These are phyloP conservation scores for Ispidina picta DNA, from an alignment of 2,797 vertebrate species.

Conservation along the genomic window DNA sequence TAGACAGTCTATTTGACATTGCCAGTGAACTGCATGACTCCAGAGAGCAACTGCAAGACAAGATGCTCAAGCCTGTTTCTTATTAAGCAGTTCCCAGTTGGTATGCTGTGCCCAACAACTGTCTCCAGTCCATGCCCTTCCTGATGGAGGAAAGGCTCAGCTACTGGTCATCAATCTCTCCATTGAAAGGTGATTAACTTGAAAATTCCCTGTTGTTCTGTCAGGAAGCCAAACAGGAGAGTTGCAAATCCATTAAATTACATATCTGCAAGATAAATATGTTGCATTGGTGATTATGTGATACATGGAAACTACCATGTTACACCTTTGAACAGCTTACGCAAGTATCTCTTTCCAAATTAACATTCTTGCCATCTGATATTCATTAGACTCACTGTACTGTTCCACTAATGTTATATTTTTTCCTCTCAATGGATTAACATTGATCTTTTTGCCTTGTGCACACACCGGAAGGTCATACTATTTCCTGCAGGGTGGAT, in stretches of 20 bases:
- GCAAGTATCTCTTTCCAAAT: not conserved
- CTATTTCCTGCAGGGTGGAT: constrained; percentile 32
- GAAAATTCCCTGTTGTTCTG: constrained; percentile 27
- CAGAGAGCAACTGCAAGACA: not conserved
- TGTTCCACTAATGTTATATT: constrained; percentile 31
- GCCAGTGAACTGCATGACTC: not conserved
- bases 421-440: constrained; percentile 29
- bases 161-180: constrained; percentile 2
- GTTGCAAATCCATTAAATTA: constrained; percentile 14
- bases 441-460: constrained; percentile 35
- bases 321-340: constrained; percentile 3
- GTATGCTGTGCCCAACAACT: not conserved
- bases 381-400: constrained; percentile 51
- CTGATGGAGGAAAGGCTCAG: not conserved
- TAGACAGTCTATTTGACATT: not conserved
- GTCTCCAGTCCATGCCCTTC: not conserved
- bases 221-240: constrained; percentile 1
- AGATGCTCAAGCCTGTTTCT: not conserved
- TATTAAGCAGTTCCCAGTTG: not conserved
- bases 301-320: not conserved
- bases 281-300: not conserved
- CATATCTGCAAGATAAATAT: not conserved
- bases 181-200: constrained; percentile 35
- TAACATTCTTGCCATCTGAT: constrained; percentile 49
- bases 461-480: constrained; percentile 33